These are phyloP conservation scores for Popillia japonica DNA, from an alignment of 1,140 invertebrate species.

Conservation along the genomic window DNA sequence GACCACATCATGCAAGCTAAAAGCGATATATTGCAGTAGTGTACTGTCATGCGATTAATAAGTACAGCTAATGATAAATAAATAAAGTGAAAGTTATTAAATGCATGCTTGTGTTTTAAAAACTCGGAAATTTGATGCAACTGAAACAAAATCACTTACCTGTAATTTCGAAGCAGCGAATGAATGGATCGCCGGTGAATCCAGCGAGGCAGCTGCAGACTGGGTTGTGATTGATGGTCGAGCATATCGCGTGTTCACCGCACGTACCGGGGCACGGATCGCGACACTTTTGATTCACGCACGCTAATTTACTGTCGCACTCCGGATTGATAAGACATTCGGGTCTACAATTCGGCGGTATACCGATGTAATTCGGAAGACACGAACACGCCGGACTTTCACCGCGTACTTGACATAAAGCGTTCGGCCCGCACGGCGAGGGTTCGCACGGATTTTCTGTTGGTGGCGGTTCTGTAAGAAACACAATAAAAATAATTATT, in stretches of 20 bases:
- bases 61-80: not conserved
- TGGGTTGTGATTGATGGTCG: conserved; percentile 81
- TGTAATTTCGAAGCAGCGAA: conserved; percentile 71
- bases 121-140: not conserved
- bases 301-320: conserved; percentile 79
- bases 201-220: conserved; percentile 81
- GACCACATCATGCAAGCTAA: not conserved
- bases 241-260: conserved; percentile 82
- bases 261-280: conserved; percentile 88
- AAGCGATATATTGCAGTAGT: not conserved
- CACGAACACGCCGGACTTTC: conserved; percentile 82
- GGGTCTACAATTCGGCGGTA: conserved; percentile 82
- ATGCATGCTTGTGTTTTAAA: not conserved
- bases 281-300: conserved; percentile 81
- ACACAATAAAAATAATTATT: too few relatives aligned
- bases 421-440: conserved; percentile 83
- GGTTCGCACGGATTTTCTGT: conserved; percentile 75
- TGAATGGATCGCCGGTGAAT: conserved; percentile 84
- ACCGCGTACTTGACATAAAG: conserved; percentile 76
- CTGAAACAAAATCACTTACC: conserved; percentile 63
- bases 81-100: not conserved
- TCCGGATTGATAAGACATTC: conserved; percentile 85
- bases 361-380: conserved; percentile 77
- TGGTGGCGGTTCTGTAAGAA: conserved; percentile 16
- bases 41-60: conserved; percentile 13